Evolutionary conservation across 2,888 invertebrate species (phyloP), one percentile per base, ranked within the genome.

Genomic region (Eustalomyia histrio): DNA sequence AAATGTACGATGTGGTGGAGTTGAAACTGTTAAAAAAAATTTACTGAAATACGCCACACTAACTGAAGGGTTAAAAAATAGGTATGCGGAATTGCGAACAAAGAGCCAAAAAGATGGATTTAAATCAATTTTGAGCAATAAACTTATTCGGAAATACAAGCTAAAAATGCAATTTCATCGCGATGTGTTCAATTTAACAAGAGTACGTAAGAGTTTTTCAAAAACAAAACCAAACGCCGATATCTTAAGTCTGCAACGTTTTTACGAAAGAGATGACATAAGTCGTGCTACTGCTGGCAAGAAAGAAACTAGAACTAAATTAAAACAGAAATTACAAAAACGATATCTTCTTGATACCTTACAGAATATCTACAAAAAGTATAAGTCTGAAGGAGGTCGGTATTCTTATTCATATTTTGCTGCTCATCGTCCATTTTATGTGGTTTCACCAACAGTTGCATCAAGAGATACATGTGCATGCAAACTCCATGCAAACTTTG

Each of bases 91-190:
- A 68, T 68, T 68, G 47, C 68, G 68, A 68, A 68, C 68, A 57
- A 68, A 68, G 68, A 68, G 57, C 68, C 68, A 68, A 68, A 57
- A 57, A 68, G 24, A 57, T 57, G 68, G 68, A 68, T 68, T 57
- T 68, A 68, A 68, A 68, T 68, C 68, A 68, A 68, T 68, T 68
- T 68, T 68, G 68, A 68, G 68, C 68, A 68, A 68, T 68, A 68
- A 68, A 68, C 57, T 68, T 68, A 68, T 68, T 68, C 68, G 57
- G 57, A 68, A 68, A 68, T 68, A 57, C 57, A 68, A 68, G 68
- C 57, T 68, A 68, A 68, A 68, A 68, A 68, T 68, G 43, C 68
- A 69, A 69, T 69, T 69, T 58, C 47, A 69, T 69, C 69, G 69
- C 58, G 69, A 69, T 69, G 58, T 69, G 69, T 69, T 69, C 68